Conservation (phyloP, 37 sponge, comb jelly and placozoan genomes). For the Aphrocallistes beatrix region DNA sequence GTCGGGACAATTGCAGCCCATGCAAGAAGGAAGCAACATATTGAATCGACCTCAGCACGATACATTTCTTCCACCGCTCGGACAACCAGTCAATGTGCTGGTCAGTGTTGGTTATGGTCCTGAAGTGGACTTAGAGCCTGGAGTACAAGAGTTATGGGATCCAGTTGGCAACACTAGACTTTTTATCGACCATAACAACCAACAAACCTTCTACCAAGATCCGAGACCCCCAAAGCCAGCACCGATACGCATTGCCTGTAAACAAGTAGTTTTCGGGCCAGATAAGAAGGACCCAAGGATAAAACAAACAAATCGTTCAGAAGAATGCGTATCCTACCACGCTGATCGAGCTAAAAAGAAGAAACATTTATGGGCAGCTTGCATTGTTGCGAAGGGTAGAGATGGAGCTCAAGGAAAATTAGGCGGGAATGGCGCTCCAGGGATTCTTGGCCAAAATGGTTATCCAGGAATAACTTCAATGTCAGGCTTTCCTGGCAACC, state of each 20-base stretch:
- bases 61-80: conserved; percentile 58
- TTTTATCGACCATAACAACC: conserved; percentile 54
- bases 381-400: background rate
- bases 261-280: background rate
- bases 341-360: background rate
- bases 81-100: conserved; percentile 50
- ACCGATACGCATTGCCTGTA: background rate
- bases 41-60: conserved; percentile 51
- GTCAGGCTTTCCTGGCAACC: conserved; percentile 22
- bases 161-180: conserved; percentile 38
- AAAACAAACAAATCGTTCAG: background rate
- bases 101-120: conserved; percentile 68
- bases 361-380: background rate
- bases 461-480: conserved; percentile 27
- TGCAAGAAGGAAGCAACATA: background rate
- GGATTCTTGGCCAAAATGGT: conserved; percentile 25
- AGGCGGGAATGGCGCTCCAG: conserved; percentile 27
- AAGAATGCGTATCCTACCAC: background rate
- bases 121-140: conserved; percentile 51
- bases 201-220: conserved; percentile 55
- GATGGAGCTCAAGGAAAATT: background rate
- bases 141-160: conserved; percentile 68
- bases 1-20: background rate
- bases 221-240: conserved; percentile 46
- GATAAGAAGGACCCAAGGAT: conserved; percentile 14